These are phyloP conservation scores for Tachyglossus aculeatus DNA, from an alignment of 2,797 vertebrate genomes.

Conservation along the genomic window DNA sequence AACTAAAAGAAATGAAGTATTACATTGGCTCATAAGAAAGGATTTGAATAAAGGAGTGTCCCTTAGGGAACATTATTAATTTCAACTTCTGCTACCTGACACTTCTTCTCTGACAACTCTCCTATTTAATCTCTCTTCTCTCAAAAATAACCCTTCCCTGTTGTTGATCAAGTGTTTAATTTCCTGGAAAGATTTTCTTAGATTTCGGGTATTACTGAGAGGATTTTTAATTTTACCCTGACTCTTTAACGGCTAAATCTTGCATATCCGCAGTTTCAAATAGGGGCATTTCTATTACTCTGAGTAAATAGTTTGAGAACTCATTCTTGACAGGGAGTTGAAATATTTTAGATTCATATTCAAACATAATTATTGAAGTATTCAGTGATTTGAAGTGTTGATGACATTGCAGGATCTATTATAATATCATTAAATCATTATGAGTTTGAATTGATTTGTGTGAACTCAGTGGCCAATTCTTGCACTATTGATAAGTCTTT, in stretches of 20 bases:
- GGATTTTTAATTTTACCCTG: slow-evolving; percentile 75
- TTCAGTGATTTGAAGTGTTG: slow-evolving; percentile 42
- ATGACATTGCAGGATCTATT: slow-evolving; percentile 35
- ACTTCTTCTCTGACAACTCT: slow-evolving; percentile 64
- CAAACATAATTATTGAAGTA: slow-evolving; percentile 64
- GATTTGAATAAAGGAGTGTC: slow-evolving; percentile 60
- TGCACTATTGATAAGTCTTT: slow-evolving; percentile 23
- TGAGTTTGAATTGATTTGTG: not conserved
- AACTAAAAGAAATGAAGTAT: slow-evolving; percentile 46
- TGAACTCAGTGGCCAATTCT: not conserved
- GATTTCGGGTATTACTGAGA: slow-evolving; percentile 71
- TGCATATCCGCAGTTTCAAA: slow-evolving; percentile 69
- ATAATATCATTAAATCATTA: slow-evolving; percentile 23
- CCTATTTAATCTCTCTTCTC: slow-evolving; percentile 74
- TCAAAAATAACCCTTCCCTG: slow-evolving; percentile 67
- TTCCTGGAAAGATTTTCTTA: slow-evolving; percentile 77
- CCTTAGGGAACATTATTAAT: slow-evolving; percentile 64
- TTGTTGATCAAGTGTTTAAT: slow-evolving; percentile 80
- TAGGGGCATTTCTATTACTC: slow-evolving; percentile 72
- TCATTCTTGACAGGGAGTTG: slow-evolving; percentile 66
- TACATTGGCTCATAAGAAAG: slow-evolving; percentile 57
- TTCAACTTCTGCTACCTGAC: slow-evolving; percentile 63
- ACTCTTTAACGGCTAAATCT: slow-evolving; percentile 76
- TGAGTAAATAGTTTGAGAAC: slow-evolving; percentile 76
- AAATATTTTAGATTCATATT: slow-evolving; percentile 64